Evolutionary conservation across 2,113 vertebrate species (phyloP).

Genomic region (Pygoscelis adeliae): DNA sequence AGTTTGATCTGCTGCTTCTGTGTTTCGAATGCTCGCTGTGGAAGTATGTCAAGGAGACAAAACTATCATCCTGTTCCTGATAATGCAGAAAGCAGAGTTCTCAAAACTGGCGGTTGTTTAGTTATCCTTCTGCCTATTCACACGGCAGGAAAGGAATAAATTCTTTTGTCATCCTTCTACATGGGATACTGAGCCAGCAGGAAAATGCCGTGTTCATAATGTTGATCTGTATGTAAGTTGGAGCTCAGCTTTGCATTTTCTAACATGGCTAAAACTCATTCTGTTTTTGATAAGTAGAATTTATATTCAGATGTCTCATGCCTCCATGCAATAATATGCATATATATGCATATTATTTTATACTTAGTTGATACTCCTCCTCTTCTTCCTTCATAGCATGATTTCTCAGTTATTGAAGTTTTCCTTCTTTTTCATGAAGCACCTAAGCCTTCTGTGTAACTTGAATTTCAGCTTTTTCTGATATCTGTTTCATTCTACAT

Average conservation of each 20-base stretch:
- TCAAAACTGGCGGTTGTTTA: background rate
- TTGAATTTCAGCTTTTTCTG: background rate
- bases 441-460: background rate
- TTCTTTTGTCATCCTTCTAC: background rate
- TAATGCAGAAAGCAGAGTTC: background rate
- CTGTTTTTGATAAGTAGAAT: background rate
- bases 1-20: background rate
- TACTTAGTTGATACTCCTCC: background rate
- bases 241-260: background rate
- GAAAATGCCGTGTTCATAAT: background rate
- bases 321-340: background rate
- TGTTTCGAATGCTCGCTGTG: background rate
- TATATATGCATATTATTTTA: background rate
- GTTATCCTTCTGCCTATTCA: background rate
- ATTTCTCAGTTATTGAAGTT: background rate
- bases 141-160: background rate
- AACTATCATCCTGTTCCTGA: background rate
- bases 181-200: background rate
- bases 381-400: background rate
- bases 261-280: background rate
- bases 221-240: background rate
- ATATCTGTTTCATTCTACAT: background rate
- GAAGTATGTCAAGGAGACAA: constrained; percentile 45
- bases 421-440: background rate
- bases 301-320: background rate